A percentile compares a stretch with the other conserved stretches of the same genome.
Evolutionary conservation across 1,140 invertebrate genomes (phyloP).

Genomic region (Drosophila virilis): DNA sequence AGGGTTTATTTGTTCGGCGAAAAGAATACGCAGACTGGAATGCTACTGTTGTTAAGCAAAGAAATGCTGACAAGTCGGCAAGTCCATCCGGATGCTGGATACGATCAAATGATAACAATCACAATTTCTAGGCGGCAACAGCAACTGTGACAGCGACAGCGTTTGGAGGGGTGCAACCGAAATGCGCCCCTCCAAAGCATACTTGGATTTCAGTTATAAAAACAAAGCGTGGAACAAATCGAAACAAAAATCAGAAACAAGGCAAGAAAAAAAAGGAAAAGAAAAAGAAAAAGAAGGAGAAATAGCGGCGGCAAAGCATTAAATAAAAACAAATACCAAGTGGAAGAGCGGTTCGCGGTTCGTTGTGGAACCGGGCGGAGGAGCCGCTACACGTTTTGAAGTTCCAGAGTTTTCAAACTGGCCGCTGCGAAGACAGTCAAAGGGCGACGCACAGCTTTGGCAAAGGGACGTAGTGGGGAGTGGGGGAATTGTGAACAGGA

Average conservation of each 20-base stretch:
- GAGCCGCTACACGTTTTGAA: constrained; percentile 26
- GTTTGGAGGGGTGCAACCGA: neutral
- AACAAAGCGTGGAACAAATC: constrained; percentile 26
- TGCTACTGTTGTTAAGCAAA: neutral
- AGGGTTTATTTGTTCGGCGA: constrained; percentile 15
- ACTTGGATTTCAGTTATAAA: constrained; percentile 22
- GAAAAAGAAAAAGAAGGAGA: neutral
- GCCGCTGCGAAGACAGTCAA: constrained; percentile 52
- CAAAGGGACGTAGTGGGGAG: neutral
- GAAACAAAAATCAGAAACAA: constrained; percentile 19
- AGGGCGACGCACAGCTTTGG: constrained; percentile 48
- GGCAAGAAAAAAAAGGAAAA: neutral
- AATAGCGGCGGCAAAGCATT: constrained; percentile 31
- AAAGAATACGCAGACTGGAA: neutral
- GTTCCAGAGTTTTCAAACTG: constrained; percentile 31
- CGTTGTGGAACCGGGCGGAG: constrained; percentile 1
- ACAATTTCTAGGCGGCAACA: neutral
- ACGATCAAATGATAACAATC: constrained; percentile 22
- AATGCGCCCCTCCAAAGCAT: constrained; percentile 9
- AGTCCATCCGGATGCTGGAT: constrained; percentile 2
- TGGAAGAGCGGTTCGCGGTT: neutral
- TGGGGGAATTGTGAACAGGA: neutral
- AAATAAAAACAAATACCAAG: constrained; percentile 49
- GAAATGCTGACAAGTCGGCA: constrained; percentile 14
- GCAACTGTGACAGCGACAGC: neutral